Conservation (phyloP, 2,797 vertebrate species). For the Neostethus bicornis region DNA sequence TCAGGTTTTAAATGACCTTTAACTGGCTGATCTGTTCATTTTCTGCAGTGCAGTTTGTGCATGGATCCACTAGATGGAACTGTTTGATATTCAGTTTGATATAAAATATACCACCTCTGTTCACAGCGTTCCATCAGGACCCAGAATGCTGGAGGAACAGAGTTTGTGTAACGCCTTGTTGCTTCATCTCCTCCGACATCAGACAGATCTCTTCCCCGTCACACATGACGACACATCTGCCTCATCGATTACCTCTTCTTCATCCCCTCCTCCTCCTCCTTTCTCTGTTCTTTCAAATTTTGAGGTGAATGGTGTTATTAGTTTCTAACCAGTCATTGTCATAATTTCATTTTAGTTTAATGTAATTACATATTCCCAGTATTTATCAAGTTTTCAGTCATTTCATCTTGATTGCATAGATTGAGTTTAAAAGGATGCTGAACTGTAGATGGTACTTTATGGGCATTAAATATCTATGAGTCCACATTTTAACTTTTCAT, state of each 20-base stretch:
- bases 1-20: neutral
- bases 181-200: constrained; percentile 73
- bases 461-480: neutral
- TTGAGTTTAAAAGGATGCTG: neutral
- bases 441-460: neutral
- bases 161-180: constrained; percentile 75
- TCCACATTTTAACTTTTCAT: neutral
- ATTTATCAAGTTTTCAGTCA: too few relatives aligned
- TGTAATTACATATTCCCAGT: neutral
- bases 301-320: constrained; percentile 46
- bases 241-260: constrained; percentile 23
- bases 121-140: constrained; percentile 63
- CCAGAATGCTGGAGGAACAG: constrained; percentile 79
- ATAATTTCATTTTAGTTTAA: neutral
- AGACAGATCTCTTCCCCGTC: constrained; percentile 33
- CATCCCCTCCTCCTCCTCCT: constrained; percentile 53
- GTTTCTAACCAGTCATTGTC: neutral
- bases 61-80: constrained; percentile 60
- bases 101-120: neutral
- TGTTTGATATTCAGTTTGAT: constrained; percentile 7
- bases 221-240: neutral
- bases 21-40: neutral
- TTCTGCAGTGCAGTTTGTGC: constrained; percentile 5
- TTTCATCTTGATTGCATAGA: too few relatives aligned
- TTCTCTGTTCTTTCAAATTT: constrained; percentile 61